phyloP scores from a whole-genome alignment of 2,797 vertebrate species.

The Sandelia bainsii region DNA sequence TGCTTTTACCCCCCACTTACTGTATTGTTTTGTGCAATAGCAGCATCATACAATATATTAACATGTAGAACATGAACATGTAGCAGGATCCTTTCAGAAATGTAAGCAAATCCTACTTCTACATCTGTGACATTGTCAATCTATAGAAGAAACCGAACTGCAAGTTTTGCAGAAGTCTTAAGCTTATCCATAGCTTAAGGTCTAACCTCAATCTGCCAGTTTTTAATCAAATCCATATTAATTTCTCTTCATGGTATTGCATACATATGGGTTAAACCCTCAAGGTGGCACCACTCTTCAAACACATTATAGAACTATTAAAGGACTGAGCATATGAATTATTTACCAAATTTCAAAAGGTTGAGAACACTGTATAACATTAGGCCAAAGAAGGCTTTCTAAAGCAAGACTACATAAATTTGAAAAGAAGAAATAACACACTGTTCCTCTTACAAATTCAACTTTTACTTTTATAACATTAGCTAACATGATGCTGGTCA shows the following conservation, averaged over 20 bases:
- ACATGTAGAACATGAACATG: slow-evolving; percentile 19
- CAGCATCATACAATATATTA: slow-evolving; percentile 11
- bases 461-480: background rate
- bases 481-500: too few species aligned
- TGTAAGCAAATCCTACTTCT: slow-evolving; percentile 55
- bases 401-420: background rate
- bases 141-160: slow-evolving; percentile 41
- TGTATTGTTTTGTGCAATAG: slow-evolving; percentile 36
- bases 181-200: slow-evolving; percentile 38
- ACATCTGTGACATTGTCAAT: slow-evolving; percentile 32
- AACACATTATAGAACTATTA: slow-evolving; percentile 53
- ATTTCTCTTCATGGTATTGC: slow-evolving; percentile 37
- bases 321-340: slow-evolving; percentile 52
- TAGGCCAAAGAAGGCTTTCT: slow-evolving; percentile 21
- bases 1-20: slow-evolving; percentile 44
- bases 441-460: slow-evolving; percentile 1
- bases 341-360: slow-evolving; percentile 48
- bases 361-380: slow-evolving; percentile 21
- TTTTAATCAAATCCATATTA: slow-evolving; percentile 53
- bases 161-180: slow-evolving; percentile 37
- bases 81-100: slow-evolving; percentile 14
- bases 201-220: slow-evolving; percentile 71
- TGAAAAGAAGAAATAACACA: background rate
- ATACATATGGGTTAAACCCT: slow-evolving; percentile 43
- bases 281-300: slow-evolving; percentile 38